These are phyloP conservation scores for Symphodus melops DNA, from an alignment of 2,113 vertebrate genomes.

Conservation along the genomic window DNA sequence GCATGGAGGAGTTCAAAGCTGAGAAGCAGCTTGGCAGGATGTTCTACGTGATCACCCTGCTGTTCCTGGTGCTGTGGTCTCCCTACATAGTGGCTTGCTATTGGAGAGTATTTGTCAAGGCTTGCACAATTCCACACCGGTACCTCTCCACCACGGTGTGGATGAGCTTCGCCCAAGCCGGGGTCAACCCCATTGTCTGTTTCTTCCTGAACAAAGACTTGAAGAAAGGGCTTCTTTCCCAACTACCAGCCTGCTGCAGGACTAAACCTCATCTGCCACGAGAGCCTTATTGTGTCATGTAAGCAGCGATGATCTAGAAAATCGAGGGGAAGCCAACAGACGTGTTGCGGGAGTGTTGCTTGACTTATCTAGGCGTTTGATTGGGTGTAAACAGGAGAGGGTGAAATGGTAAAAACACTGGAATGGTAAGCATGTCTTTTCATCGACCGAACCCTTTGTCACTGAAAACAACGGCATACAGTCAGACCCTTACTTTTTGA, in stretches of 20 bases:
- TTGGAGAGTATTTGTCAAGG: constrained; percentile 93
- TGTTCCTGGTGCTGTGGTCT: constrained; percentile 92
- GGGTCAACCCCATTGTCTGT: constrained; percentile 92
- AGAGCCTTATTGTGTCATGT: constrained; percentile 94
- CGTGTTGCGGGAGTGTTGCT: constrained; percentile 40
- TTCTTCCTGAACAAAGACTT: constrained; percentile 94
- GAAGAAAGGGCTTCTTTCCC: constrained; percentile 91
- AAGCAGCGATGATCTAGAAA: constrained; percentile 60
- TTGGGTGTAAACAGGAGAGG: constrained; percentile 32
- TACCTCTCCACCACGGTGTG: constrained; percentile 92
- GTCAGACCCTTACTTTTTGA: constrained; percentile 22
- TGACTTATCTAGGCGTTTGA: constrained; percentile 68
- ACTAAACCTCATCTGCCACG: constrained; percentile 90
- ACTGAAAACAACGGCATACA: constrained; percentile 18
- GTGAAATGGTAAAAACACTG: constrained; percentile 35
- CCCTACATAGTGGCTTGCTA: constrained; percentile 94
- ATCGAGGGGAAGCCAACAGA: constrained; percentile 37
- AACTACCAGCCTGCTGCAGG: constrained; percentile 90
- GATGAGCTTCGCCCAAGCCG: constrained; percentile 94
- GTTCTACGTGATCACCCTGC: constrained; percentile 92
- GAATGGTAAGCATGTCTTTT: constrained; percentile 52
- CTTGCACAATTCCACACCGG: constrained; percentile 89
- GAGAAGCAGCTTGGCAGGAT: constrained; percentile 92
- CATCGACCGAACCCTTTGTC: constrained; percentile 33
- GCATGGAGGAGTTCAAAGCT: constrained; percentile 92